These are phyloP conservation scores for Podocnemis expansa DNA, from an alignment of 2,113 vertebrate species.

Conservation along the genomic window DNA sequence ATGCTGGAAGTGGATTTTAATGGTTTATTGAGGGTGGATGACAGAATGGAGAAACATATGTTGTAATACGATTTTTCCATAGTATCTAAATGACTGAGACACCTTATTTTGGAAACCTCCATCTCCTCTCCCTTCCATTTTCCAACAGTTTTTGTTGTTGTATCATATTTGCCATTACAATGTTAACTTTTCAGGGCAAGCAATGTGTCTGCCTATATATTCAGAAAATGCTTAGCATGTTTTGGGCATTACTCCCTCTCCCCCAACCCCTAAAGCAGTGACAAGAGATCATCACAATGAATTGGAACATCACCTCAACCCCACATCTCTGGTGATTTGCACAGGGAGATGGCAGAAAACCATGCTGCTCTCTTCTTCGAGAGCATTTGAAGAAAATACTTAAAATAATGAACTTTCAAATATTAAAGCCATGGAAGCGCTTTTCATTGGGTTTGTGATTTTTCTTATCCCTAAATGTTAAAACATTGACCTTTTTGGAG, in stretches of 20 bases:
- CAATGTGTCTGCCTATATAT: background rate
- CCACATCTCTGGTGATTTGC: background rate
- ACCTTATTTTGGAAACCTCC: background rate
- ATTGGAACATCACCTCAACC: background rate
- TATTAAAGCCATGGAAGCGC: background rate
- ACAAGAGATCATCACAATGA: background rate
- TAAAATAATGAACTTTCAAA: background rate
- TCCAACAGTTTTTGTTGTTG: background rate
- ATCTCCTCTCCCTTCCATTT: background rate
- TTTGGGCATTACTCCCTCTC: background rate
- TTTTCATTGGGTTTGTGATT: background rate
- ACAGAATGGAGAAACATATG: background rate
- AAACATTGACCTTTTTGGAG: background rate
- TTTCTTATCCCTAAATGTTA: background rate
- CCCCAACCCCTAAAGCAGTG: too few species aligned
- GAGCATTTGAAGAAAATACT: background rate
- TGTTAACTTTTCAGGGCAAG: background rate
- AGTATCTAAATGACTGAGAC: background rate
- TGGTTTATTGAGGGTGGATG: background rate
- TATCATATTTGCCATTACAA: background rate
- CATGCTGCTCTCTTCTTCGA: slow-evolving; percentile 6
- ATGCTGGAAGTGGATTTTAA: background rate
- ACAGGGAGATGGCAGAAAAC: background rate
- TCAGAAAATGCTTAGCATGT: background rate
- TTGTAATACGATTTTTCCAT: background rate